Base-by-base conservation (phyloP, 2,797 vertebrate species). In the Crocidura indochinensis region DNA sequence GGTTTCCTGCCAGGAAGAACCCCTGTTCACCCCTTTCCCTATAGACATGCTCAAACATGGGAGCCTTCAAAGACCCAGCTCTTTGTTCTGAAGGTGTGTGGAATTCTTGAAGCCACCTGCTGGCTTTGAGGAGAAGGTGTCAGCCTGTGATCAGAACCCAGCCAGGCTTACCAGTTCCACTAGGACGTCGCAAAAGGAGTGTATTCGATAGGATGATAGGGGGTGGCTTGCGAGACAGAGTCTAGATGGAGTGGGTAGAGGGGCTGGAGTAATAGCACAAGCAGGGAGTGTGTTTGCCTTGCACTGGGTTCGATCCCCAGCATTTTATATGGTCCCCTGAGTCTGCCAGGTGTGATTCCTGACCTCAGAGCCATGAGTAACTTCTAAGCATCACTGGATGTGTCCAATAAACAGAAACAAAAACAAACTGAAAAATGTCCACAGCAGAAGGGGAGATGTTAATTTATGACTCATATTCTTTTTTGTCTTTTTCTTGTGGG, bases 1-100 rank as follows among this genome's bases (percentile, higher is more conserved):
- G 67, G 91, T 96, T 97, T 97, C 96, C 97, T 97, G 92, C n/a
- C 93, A 97, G 91, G 92, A 92, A 95, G 93, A 84, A 17, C 89
- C 87, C 85, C 90, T 89, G 44, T 44, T 94, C 93, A 88, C 95
- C 79, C 80, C 94, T 73, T 69, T 0, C 92, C 75, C 38, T 38
- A 38, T 38, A 38, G 68, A 65, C 22, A 72, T 93, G 94, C 88
- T 93, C 79, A 86, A 84, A 90, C 80, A 85, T 84, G 91, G 91
- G 96, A 46, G 79, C 49, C 76, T 92, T 87, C 91, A 96, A 79
- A 92, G 91, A 80, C 88, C 77, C 90, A 82, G 83, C 31, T 26
- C 87, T 94, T 93, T 95, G 85, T 91, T 95, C 67, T 82, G 47
- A 76, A 71, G 92, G 81, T 65, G 81, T 74, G 24, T 29, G 75